These are phyloP conservation scores for Morelia viridis DNA, from an alignment of 2,797 vertebrate genomes.

Conservation along the genomic window DNA sequence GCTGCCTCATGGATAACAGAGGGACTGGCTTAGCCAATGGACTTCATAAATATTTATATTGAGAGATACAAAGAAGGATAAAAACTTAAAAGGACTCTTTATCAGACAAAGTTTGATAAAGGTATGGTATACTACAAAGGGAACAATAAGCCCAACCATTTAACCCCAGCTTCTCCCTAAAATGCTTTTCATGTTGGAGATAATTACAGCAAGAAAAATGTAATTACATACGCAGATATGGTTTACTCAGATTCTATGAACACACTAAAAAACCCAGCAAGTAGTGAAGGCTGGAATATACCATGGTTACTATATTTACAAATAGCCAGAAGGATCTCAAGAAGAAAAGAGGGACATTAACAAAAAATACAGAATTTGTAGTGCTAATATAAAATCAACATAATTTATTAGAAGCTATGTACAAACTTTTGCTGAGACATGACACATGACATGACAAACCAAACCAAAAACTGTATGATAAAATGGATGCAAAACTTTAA, in stretches of 20 bases:
- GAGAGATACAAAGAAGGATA: neutral
- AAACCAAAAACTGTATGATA: too few species aligned
- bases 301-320: neutral
- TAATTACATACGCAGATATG: neutral
- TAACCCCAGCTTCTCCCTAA: neutral
- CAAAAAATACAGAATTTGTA: too few species aligned
- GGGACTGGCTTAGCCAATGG: neutral
- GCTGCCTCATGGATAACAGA: neutral
- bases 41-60: neutral
- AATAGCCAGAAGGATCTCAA: neutral
- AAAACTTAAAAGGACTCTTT: neutral
- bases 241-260: neutral
- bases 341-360: neutral
- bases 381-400: too few species aligned
- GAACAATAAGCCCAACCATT: neutral
- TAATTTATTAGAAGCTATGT: too few species aligned
- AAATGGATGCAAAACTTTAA: too few species aligned
- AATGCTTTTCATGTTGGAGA: neutral
- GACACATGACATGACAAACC: too few species aligned
- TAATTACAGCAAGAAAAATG: neutral
- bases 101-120: neutral
- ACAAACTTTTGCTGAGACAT: too few species aligned
- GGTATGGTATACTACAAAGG: neutral
- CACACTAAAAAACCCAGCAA: neutral
- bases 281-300: neutral